Percentiles rank a stretch among this genome's conserved stretches.
phyloP scores from a whole-genome alignment of 2,113 vertebrate species.

The Smithornis capensis region DNA sequence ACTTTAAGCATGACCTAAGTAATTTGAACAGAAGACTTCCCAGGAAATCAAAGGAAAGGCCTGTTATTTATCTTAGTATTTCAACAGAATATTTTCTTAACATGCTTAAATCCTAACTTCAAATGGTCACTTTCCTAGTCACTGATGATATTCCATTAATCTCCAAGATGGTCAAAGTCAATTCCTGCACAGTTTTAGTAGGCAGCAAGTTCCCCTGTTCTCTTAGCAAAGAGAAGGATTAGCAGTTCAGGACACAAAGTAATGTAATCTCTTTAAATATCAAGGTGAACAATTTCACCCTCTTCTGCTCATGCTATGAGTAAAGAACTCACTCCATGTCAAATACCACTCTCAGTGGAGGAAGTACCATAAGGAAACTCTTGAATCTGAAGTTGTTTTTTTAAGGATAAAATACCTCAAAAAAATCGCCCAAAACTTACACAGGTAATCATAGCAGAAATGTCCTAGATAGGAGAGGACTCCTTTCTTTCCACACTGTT shows the following conservation, averaged over 20 bases:
- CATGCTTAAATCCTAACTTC: neutral
- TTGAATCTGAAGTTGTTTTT: neutral
- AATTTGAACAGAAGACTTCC: neutral
- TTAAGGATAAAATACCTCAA: neutral
- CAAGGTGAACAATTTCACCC: neutral
- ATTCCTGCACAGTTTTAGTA: neutral
- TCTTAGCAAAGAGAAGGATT: neutral
- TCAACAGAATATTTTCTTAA: neutral
- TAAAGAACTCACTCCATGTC: accelerated
- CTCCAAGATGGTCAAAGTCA: neutral
- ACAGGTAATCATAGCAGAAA: neutral
- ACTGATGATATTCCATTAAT: neutral
- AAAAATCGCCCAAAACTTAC: neutral
- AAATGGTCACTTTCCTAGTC: neutral
- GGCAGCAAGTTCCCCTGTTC: neutral
- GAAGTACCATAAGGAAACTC: neutral
- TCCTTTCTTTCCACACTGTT: neutral
- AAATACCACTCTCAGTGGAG: neutral
- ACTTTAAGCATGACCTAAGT: neutral
- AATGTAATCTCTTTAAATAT: neutral
- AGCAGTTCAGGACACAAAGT: neutral
- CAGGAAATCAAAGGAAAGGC: neutral
- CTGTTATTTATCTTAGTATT: neutral
- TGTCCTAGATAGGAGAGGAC: neutral
- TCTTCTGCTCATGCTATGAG: neutral